Base-by-base conservation (phyloP, 2,113 vertebrate genomes). In the Neoarius graeffei region DNA sequence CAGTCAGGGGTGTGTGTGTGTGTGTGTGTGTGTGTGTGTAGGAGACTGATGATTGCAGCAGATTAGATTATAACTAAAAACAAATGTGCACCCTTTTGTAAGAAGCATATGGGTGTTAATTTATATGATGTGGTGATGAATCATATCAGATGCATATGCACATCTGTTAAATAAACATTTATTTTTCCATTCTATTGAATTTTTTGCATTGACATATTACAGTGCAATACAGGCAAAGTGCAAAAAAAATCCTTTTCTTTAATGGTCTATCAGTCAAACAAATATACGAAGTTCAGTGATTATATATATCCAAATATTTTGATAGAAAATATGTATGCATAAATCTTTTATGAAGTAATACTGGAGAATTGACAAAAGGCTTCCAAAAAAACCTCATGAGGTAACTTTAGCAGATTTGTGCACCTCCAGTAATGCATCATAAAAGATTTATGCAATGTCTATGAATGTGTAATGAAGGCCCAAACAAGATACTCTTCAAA, bases 71-170 rank as follows among this genome's bases (percentile, higher is more conserved):
- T 81, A 64, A 50, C 30, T 81, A 48, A 6, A 81, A 80, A 87
- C 85, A 27, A 71, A 81, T 82, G 56, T 64, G 4, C 59, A 82
- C 35, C 73, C 74, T 85, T 81, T 59, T 6, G 23, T 11, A 48
- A 20, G 27, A 80, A 30, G 71, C 76, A 69, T 23, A 52, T 77
- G 56, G 84, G 56, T 77, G 54, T 85, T 57, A 69, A n/a, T 76
- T 60, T 59, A 74, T 42, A 57, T 66, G 54, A 71, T 20, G 19
- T 30, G 42, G 14, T 66, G 48, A 80, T 80, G 59, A 80, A 87
- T 81, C 19, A 69, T 56, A 81, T 67, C 52, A 69, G 23, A 60
- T 50, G 30, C 50, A 27, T 48, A 48, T 13, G 11, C 14, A 76
- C 57, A 50, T 25, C 3, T 62, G 1, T 62, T 62, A 62, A 62